Evolutionary conservation across 2,113 vertebrate genomes (phyloP), one percentile per base, ranked within the genome.

Genomic region (Oophaga pumilio): DNA sequence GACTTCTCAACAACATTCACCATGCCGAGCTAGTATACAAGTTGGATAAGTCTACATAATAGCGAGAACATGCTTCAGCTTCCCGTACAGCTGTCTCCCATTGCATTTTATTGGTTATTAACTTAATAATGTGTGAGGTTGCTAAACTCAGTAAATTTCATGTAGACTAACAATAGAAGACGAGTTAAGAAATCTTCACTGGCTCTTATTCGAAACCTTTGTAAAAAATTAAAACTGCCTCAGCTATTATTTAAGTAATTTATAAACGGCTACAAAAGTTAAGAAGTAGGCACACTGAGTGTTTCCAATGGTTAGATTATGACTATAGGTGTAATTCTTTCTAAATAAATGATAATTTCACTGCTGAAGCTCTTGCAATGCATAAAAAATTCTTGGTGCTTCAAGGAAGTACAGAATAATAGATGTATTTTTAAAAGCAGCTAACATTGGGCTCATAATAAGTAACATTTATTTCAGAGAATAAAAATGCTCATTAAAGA

Each of bases 401-500:
- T 14, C 0, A 49, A 66, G 68, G 43, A 8, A 43, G 13, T 66
- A n/a, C 12, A 68, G 49, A 82, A 82, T 68, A 82, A 82, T 82
- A 50, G 49, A 68, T 52, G 62, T 26, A n/a, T 57, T 82, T 82
- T 82, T 82, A 82, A 62, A 82, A n/a, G 12, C 43, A 82, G 80
- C 26, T 60, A 82, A 82, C 62, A 68, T 4, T 68, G 62, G 24
- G 80, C 43, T 68, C 49, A 50, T 68, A 68, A 68, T 82, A 82
- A 68, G 60, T 68, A 82, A 68, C 60, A 66, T 68, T 79, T 79
- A 79, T 79, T 82, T 33, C 22, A 68, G 80, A 82, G 12, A 66
- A 68, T 68, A 82, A 82, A 82, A 82, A 68, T 68, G 24, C 80
- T 68, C 80, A 52, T 66, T 82, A 82, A 82, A 52, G 9, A 68